Percentiles rank a stretch among this genome's conserved stretches.
Conservation (phyloP, 2,797 vertebrate species). For the Sphaeramia orbicularis region DNA sequence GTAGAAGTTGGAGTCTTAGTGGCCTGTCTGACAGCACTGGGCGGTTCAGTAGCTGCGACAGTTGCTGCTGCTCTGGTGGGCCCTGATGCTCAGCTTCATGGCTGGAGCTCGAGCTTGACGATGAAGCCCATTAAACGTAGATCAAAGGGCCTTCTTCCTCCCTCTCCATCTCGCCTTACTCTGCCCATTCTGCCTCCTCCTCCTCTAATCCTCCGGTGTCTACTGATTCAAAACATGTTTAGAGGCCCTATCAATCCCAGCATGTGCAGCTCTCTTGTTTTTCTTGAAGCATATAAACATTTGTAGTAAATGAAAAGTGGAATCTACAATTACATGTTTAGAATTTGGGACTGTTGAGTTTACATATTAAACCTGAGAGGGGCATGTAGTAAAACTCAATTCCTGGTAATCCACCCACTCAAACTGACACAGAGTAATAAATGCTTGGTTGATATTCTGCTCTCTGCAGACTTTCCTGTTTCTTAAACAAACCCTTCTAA, state of each 20-base stretch:
- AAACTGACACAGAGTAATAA: slow-evolving; percentile 55
- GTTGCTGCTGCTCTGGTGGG: slow-evolving; percentile 53
- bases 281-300: slow-evolving; percentile 34
- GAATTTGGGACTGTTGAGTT: slow-evolving; percentile 22
- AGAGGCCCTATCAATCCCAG: slow-evolving; percentile 48
- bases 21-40: slow-evolving; percentile 55
- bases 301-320: slow-evolving; percentile 26
- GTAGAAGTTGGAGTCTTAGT: slow-evolving; percentile 64
- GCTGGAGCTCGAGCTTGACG: slow-evolving; percentile 47
- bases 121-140: slow-evolving; percentile 76
- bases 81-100: slow-evolving; percentile 42
- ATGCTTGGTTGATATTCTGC: slow-evolving; percentile 55
- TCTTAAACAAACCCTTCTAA: slow-evolving; percentile 62
- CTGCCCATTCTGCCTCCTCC: slow-evolving; percentile 21
- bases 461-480: slow-evolving; percentile 39
- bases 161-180: slow-evolving; percentile 10
- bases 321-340: slow-evolving; percentile 7
- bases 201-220: slow-evolving; percentile 68
- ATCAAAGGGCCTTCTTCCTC: slow-evolving; percentile 70
- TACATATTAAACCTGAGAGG: slow-evolving; percentile 45
- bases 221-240: slow-evolving; percentile 71
- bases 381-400: slow-evolving; percentile 39
- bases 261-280: slow-evolving; percentile 21
- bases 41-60: slow-evolving; percentile 45
- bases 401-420: slow-evolving; percentile 65